Evolutionary conservation across 1,140 invertebrate species (phyloP).

Genomic region (Drosophila rhopaloa): DNA sequence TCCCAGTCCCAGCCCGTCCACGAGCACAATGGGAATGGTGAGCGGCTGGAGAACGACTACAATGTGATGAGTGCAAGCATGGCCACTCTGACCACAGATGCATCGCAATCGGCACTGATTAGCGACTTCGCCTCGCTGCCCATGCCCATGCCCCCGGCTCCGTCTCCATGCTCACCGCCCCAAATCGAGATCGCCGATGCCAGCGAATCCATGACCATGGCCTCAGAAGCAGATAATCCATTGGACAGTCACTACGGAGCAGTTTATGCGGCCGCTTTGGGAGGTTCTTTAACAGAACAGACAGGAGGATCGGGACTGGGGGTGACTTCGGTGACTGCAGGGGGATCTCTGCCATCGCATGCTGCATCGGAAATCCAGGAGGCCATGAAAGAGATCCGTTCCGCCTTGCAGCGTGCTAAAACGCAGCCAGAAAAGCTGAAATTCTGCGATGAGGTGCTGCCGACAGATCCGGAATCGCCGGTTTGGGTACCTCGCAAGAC

Average conservation of each 20-base stretch:
- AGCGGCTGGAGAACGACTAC: constrained; percentile 67
- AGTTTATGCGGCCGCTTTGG: constrained; percentile 63
- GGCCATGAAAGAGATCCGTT: constrained; percentile 92
- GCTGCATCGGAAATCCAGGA: constrained; percentile 86
- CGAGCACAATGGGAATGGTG: constrained; percentile 49
- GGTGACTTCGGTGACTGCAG: neutral
- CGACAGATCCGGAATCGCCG: constrained; percentile 74
- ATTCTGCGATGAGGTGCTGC: constrained; percentile 76
- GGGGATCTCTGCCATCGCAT: constrained; percentile 56
- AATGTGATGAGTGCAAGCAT: constrained; percentile 44
- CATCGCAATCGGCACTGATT: constrained; percentile 49
- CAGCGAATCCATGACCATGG: constrained; percentile 14
- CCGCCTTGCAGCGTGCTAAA: constrained; percentile 90
- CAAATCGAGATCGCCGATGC: constrained; percentile 40
- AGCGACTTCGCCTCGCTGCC: constrained; percentile 53
- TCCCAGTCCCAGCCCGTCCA: constrained; percentile 24
- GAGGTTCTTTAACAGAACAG: constrained; percentile 35
- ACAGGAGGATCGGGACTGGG: constrained; percentile 7
- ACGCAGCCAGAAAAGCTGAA: constrained; percentile 83
- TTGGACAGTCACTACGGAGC: constrained; percentile 52
- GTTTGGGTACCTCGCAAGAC: constrained; percentile 82
- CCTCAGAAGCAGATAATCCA: constrained; percentile 4
- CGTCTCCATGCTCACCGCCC: constrained; percentile 50
- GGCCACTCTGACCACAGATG: constrained; percentile 47
- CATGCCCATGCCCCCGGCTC: constrained; percentile 44